These are phyloP conservation scores for Synchiropus splendidus DNA, from an alignment of 2,113 vertebrate genomes.

Conservation along the genomic window DNA sequence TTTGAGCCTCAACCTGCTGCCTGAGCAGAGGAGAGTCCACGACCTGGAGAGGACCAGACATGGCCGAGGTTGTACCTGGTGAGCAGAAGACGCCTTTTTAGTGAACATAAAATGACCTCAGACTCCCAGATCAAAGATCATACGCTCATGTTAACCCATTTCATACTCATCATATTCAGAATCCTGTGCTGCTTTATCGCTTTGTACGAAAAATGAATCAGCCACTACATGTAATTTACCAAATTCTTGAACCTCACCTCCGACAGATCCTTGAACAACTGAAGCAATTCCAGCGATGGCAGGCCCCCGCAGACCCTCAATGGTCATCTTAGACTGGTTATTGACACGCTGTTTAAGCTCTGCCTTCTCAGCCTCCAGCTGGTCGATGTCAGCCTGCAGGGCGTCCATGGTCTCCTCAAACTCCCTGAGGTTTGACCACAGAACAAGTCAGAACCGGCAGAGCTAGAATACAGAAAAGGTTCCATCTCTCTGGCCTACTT, in stretches of 20 bases:
- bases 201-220: no score
- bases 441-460: not conserved
- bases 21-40: slow-evolving; percentile 85
- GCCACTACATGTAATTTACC: no score
- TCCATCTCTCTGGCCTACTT: slow-evolving; percentile 64
- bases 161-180: no score
- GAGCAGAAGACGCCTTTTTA: slow-evolving; percentile 1
- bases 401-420: slow-evolving; percentile 98
- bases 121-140: no score
- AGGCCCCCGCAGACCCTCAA: slow-evolving; percentile 74
- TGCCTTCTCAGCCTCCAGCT: slow-evolving; percentile 88
- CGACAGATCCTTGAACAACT: slow-evolving; percentile 78
- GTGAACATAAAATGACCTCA: not conserved
- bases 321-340: slow-evolving; percentile 85
- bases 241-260: slow-evolving; percentile 15
- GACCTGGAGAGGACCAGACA: slow-evolving; percentile 69
- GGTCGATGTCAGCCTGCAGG: slow-evolving; percentile 93
- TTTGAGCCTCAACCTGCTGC: slow-evolving; percentile 81
- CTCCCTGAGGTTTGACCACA: slow-evolving; percentile 65
- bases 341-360: slow-evolving; percentile 87
- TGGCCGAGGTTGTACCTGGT: slow-evolving; percentile 22
- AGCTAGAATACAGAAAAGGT: not conserved
- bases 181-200: no score
- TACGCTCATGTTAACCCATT: no score
- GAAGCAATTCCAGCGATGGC: slow-evolving; percentile 79